Evolutionary conservation across 2,888 invertebrate species (phyloP).

Genomic region (Cyrtodaria siliqua): DNA sequence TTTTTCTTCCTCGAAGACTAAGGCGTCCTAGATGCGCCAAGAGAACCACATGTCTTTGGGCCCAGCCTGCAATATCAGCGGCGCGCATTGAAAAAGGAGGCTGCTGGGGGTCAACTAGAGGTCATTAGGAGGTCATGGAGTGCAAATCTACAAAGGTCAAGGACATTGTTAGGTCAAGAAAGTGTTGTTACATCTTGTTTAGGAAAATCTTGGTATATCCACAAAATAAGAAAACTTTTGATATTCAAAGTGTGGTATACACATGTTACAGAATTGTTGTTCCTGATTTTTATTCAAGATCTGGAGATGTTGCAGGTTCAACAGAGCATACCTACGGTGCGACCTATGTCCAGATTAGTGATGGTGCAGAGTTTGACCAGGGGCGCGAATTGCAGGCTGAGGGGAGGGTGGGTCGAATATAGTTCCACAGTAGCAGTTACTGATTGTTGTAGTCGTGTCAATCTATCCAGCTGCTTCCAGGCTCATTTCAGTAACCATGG

Average conservation of each 20-base stretch:
- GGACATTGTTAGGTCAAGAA: not conserved
- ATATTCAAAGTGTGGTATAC: too few species aligned
- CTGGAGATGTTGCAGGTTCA: too few species aligned
- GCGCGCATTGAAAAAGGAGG: not conserved
- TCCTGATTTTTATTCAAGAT: too few species aligned
- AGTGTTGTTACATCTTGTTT: too few species aligned
- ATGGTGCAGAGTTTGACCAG: not conserved
- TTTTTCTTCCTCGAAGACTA: constrained; percentile 99
- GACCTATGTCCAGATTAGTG: not conserved
- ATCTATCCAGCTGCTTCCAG: constrained; percentile 7
- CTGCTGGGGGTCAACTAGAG: constrained; percentile 2
- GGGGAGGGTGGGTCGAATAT: constrained; percentile 30
- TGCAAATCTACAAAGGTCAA: constrained; percentile 8
- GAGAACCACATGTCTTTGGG: constrained; percentile 45
- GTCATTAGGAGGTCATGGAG: constrained; percentile 19
- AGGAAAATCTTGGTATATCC: too few species aligned
- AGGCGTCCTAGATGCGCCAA: constrained; percentile 56
- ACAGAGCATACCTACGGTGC: too few species aligned
- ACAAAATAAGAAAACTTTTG: too few species aligned
- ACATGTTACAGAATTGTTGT: too few species aligned
- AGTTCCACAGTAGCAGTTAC: constrained; percentile 51
- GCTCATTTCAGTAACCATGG: constrained; percentile 44
- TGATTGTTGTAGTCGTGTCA: constrained; percentile 9
- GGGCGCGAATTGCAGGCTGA: constrained; percentile 53
- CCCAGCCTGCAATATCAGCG: constrained; percentile 55